A percentile compares a stretch with the other conserved stretches of the same genome.
Evolutionary conservation across 1,140 invertebrate genomes (phyloP).

Genomic region (Halyomorpha halys): DNA sequence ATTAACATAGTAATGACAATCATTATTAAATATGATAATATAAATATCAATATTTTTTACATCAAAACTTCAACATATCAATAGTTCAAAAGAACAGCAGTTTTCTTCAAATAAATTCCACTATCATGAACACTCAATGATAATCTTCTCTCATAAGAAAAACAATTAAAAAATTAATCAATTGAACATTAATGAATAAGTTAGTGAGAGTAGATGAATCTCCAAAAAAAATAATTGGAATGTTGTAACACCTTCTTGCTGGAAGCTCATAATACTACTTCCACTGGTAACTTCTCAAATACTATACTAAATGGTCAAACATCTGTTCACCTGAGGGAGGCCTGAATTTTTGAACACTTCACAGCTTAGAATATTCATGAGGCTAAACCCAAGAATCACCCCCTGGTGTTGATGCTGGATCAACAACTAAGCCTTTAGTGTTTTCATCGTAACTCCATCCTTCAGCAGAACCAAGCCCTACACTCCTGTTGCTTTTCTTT

Average conservation of each 20-base stretch:
- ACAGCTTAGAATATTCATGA: background rate
- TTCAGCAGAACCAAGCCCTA: conserved; percentile 39
- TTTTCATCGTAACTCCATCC: conserved; percentile 36
- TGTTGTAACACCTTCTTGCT: conserved; percentile 7
- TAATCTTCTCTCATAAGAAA: background rate
- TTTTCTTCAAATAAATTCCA: background rate
- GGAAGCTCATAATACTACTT: background rate
- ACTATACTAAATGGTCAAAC: background rate
- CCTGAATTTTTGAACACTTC: background rate
- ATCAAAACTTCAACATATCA: background rate
- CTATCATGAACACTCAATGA: background rate
- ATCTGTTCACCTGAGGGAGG: background rate
- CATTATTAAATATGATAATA: conserved; percentile 2
- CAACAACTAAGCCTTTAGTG: conserved; percentile 34
- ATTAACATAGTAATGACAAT: background rate
- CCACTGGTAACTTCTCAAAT: conserved; percentile 9
- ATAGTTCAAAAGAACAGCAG: background rate
- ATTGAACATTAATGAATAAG: too few relatives aligned
- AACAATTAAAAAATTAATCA: too few relatives aligned
- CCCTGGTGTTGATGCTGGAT: conserved; percentile 38
- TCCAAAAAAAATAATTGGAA: background rate
- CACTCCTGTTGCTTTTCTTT: conserved; percentile 56
- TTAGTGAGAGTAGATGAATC: too few relatives aligned
- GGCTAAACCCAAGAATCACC: conserved; percentile 48
- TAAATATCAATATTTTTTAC: conserved; percentile 1